Evolutionary conservation across 2,888 invertebrate genomes (phyloP).

Genomic region (Platycheirus rosarum): DNA sequence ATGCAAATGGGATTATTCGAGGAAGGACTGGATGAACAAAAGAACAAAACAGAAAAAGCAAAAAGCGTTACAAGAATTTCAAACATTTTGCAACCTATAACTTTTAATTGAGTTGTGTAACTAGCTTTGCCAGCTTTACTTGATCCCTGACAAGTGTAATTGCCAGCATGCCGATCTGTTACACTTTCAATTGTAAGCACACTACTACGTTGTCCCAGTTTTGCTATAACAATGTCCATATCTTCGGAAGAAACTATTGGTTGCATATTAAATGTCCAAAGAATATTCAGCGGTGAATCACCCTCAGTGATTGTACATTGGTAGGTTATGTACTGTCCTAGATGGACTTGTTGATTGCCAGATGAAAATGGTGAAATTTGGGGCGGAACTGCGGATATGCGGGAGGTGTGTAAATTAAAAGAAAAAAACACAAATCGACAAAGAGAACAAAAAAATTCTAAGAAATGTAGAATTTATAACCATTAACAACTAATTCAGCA

Average conservation of each 20-base stretch:
- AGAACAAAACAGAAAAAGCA: constrained; percentile 49
- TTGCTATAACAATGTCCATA: constrained; percentile 84
- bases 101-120: constrained; percentile 87
- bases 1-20: constrained; percentile 91
- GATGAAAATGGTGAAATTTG: constrained; percentile 84
- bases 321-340: constrained; percentile 85
- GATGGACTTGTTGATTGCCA: constrained; percentile 85
- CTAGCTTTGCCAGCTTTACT: constrained; percentile 88
- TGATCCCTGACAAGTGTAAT: constrained; percentile 89
- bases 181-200: constrained; percentile 88
- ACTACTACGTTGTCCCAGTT: constrained; percentile 87
- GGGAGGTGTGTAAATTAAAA: constrained; percentile 47
- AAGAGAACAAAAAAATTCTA: constrained; percentile 13
- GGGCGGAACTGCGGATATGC: constrained; percentile 79
- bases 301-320: constrained; percentile 86
- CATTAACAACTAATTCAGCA: constrained; percentile 84
- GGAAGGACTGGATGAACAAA: constrained; percentile 86
- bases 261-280: constrained; percentile 85
- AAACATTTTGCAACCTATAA: constrained; percentile 84
- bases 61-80: constrained; percentile 41
- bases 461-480: constrained; percentile 78
- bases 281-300: constrained; percentile 86
- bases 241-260: constrained; percentile 79
- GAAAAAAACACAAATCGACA: constrained; percentile 19
- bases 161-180: constrained; percentile 87